Percentiles rank a stretch among this genome's conserved stretches.
phyloP scores from a whole-genome alignment of 2,113 vertebrate genomes.

The Tachycineta bicolor region DNA sequence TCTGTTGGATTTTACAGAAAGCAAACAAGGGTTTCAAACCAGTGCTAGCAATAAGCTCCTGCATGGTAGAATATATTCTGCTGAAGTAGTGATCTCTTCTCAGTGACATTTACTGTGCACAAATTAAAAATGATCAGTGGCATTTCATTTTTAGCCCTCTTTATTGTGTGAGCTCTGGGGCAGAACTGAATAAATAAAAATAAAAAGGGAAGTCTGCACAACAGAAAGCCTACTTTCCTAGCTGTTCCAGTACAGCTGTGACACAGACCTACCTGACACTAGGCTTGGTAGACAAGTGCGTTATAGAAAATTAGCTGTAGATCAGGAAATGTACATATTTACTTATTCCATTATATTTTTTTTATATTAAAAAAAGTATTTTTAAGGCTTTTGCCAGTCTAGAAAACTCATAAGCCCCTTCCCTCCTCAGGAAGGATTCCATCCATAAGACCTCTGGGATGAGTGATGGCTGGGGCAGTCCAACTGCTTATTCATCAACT shows the following conservation, averaged over 20 bases:
- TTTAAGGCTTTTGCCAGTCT: neutral
- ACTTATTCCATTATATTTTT: neutral
- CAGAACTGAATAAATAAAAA: constrained; percentile 12
- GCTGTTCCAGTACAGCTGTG: neutral
- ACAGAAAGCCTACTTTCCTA: neutral
- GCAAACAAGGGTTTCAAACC: neutral
- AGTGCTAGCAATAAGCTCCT: neutral
- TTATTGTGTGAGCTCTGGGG: neutral
- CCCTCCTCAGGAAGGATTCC: neutral
- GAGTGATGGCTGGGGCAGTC: neutral
- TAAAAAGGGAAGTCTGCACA: neutral
- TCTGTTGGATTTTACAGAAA: neutral
- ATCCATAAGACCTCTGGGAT: rapidly evolving
- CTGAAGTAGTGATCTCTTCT: neutral
- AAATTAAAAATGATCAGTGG: neutral
- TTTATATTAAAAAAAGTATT: neutral
- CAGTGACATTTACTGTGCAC: neutral
- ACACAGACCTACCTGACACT: neutral
- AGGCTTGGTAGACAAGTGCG: neutral
- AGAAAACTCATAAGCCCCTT: neutral
- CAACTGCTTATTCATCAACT: neutral
- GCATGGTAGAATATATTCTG: neutral
- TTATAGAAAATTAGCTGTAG: neutral
- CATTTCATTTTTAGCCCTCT: constrained; percentile 12
- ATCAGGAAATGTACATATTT: neutral